Base-by-base conservation (phyloP, 37 sponge, comb jelly and placozoan species). In the Oscarella lobularis region DNA sequence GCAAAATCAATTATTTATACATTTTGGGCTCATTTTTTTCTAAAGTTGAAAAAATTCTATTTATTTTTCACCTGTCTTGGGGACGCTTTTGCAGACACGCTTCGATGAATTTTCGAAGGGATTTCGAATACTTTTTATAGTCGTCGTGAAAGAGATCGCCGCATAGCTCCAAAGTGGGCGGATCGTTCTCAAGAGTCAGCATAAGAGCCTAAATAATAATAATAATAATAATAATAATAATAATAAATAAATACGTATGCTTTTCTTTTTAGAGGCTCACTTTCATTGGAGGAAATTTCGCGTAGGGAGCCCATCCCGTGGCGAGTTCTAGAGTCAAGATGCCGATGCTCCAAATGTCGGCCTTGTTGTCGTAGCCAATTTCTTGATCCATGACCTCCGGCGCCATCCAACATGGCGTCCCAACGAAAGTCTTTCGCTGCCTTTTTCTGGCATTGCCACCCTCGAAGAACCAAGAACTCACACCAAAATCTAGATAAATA, bases 381-480 rank as follows among this genome's bases (percentile, higher is more conserved):
- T 86, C 86, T 83, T 87, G 88, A 67, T 94, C 91, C 88, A 90
- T 90, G 14, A 94, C 95, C 72, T 96, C 98, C 0, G 98, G 98
- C 1, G 98, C 93, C 98, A 96, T 96, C 98, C 98, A 96, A 55
- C 98, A 96, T 0, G 98, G 98, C 2, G 98, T 96, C 3, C 98
- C 98, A 48, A 96, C 98, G 79, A 96, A 96, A 2, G 98, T 96
- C 3, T 74, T 82, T 31, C 98, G 55, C 2, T 86, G 88, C 33
- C 75, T 87, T 54, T 76, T 78, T 39, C 82, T 84, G 67, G 77
- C 66, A 31, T 78, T 80, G 2, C 84, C 76, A 33, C 78, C 72
- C 38, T 84, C 82, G 38, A 82, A 81, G 33, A 96, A 73, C 82
- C 85, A 87, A 35, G 79, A 85, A 70, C 93, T 92, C 3, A 92